A percentile compares a stretch with the other conserved stretches of the same genome.
Evolutionary conservation across 1,140 invertebrate species (phyloP).

Genomic region (Archivesica marissinica): DNA sequence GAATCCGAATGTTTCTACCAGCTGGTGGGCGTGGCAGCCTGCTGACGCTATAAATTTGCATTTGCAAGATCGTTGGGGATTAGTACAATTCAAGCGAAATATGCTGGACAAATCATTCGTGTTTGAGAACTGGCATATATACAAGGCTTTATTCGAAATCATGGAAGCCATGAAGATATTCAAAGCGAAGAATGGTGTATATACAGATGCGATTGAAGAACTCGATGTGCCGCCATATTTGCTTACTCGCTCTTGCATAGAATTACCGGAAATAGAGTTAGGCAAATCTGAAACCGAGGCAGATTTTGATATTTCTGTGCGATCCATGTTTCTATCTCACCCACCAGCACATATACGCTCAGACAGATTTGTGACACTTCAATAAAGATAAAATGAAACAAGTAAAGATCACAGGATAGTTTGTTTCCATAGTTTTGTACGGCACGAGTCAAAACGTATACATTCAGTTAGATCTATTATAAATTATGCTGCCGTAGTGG

Average conservation of each 20-base stretch:
- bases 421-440: too few relatives aligned
- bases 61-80: constrained; percentile 42
- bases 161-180: constrained; percentile 25
- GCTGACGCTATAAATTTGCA: constrained; percentile 2
- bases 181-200: constrained; percentile 1
- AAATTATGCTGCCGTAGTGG: too few relatives aligned
- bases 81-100: constrained; percentile 32
- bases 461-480: too few relatives aligned
- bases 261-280: constrained; percentile 11
- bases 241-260: constrained; percentile 6
- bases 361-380: constrained; percentile 11
- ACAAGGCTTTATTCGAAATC: constrained; percentile 21
- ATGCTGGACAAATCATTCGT: neutral
- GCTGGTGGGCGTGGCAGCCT: constrained; percentile 45
- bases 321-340: neutral
- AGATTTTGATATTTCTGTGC: neutral
- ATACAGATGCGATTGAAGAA: neutral
- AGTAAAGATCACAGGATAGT: too few relatives aligned
- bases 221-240: constrained; percentile 37
- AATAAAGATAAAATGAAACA: neutral
- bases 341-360: neutral
- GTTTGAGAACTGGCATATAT: constrained; percentile 34
- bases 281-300: neutral
- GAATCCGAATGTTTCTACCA: neutral
- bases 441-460: too few relatives aligned